A percentile compares a stretch with the other conserved stretches of the same genome.
These are phyloP conservation scores for Microdon myrmicae DNA, from an alignment of 2,888 invertebrate genomes.

Conservation along the genomic window DNA sequence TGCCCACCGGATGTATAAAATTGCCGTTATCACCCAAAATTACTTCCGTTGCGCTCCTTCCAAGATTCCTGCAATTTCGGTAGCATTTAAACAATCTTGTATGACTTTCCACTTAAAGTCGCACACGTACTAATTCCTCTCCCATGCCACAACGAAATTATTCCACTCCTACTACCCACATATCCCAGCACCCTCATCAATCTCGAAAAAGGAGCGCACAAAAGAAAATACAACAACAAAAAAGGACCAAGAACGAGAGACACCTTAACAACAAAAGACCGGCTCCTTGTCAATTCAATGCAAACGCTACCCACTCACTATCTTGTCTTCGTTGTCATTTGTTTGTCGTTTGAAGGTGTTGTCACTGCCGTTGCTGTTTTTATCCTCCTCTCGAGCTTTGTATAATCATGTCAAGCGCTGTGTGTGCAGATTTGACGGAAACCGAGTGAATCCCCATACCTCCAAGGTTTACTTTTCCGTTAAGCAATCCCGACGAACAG, in stretches of 20 bases:
- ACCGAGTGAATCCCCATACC: conserved; percentile 36
- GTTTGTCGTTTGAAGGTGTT: conserved; percentile 48
- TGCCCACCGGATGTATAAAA: conserved; percentile 45
- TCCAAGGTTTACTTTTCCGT: conserved; percentile 40
- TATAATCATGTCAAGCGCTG: conserved; percentile 44
- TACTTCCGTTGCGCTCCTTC: conserved; percentile 34
- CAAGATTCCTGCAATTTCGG: conserved; percentile 33
- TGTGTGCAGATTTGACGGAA: conserved; percentile 43
- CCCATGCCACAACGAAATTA: conserved; percentile 15
- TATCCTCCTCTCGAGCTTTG: conserved; percentile 7
- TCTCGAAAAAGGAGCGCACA: neutral
- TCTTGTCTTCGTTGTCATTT: conserved; percentile 30
- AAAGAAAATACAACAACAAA: conserved; percentile 18
- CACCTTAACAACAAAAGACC: conserved; percentile 44
- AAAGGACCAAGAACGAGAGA: conserved; percentile 32
- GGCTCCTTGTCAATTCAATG: conserved; percentile 48
- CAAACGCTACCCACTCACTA: conserved; percentile 8
- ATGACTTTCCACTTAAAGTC: conserved; percentile 38
- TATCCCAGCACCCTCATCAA: conserved; percentile 15
- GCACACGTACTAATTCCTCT: conserved; percentile 16
- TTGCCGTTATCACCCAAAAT: conserved; percentile 46
- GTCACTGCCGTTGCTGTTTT: conserved; percentile 16
- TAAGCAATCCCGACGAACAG: conserved; percentile 6
- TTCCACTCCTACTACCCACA: conserved; percentile 14
- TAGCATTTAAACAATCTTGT: conserved; percentile 33